Conservation (phyloP, 2,113 vertebrate genomes). For the Gopherus flavomarginatus region DNA sequence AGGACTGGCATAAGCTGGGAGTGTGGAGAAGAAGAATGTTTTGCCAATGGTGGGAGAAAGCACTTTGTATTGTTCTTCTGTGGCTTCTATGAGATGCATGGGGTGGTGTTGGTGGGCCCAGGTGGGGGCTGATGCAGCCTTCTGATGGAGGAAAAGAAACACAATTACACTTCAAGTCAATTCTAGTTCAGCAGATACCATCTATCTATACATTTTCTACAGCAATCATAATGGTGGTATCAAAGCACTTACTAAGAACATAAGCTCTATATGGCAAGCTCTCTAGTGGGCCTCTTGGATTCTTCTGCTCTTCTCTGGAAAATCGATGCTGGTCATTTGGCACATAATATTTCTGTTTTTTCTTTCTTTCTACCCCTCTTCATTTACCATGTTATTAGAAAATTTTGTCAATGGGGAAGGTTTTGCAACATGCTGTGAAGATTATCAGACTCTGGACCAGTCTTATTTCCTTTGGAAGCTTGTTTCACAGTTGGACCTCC, state of each 20-base stretch:
- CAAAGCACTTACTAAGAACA: not conserved
- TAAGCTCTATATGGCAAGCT: not conserved
- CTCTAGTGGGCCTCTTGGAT: not conserved
- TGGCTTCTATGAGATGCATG: not conserved
- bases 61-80: not conserved
- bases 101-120: not conserved
- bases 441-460: too few species aligned
- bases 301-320: not conserved
- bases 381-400: not conserved
- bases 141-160: not conserved
- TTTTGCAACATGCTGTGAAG: too few species aligned
- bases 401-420: not conserved
- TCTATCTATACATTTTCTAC: not conserved
- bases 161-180: not conserved
- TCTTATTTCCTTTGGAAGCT: not conserved
- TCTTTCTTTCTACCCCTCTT: not conserved
- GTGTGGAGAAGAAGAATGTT: not conserved
- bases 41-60: not conserved
- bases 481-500: not conserved
- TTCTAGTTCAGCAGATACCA: not conserved
- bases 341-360: accelerated
- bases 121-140: not conserved
- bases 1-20: not conserved
- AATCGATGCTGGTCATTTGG: not conserved
- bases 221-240: not conserved